These are phyloP conservation scores for Botia kubotai DNA, from an alignment of 2,797 vertebrate genomes.

Conservation along the genomic window DNA sequence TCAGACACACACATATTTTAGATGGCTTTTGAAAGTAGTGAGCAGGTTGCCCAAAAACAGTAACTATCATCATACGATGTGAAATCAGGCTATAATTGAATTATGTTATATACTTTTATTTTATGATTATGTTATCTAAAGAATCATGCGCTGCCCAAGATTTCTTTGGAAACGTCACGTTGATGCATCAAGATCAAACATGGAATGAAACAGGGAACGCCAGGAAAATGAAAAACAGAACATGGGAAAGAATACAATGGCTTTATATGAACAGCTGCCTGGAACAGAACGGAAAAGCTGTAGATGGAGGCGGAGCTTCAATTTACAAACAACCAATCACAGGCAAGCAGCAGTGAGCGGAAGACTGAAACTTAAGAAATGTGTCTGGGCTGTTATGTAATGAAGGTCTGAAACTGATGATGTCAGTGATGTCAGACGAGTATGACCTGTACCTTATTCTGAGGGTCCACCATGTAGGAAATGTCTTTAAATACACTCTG, in stretches of 20 bases:
- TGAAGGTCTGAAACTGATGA: slow-evolving; percentile 5
- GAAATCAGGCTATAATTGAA: not conserved
- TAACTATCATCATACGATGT: not conserved
- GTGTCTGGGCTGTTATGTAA: not conserved
- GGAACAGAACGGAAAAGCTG: not conserved
- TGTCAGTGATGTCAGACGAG: slow-evolving; percentile 35
- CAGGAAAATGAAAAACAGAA: not conserved
- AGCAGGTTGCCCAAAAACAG: not conserved
- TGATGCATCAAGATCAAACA: slow-evolving; percentile 9
- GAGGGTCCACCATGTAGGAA: slow-evolving; percentile 83
- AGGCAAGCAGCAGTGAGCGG: not conserved
- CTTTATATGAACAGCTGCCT: not conserved
- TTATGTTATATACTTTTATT: not conserved
- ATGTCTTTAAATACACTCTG: slow-evolving; percentile 84
- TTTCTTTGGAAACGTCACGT: not conserved
- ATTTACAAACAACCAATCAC: slow-evolving; percentile 5
- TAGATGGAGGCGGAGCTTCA: not conserved
- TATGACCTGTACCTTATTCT: slow-evolving; percentile 77
- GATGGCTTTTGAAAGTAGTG: not conserved
- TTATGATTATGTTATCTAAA: not conserved
- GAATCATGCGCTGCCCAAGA: not conserved
- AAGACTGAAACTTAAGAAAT: not conserved
- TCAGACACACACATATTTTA: not conserved
- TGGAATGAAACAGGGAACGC: not conserved
- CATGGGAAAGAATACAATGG: not conserved